Evolutionary conservation across 2,888 invertebrate species (phyloP).

Genomic region (Malachius bipustulatus): DNA sequence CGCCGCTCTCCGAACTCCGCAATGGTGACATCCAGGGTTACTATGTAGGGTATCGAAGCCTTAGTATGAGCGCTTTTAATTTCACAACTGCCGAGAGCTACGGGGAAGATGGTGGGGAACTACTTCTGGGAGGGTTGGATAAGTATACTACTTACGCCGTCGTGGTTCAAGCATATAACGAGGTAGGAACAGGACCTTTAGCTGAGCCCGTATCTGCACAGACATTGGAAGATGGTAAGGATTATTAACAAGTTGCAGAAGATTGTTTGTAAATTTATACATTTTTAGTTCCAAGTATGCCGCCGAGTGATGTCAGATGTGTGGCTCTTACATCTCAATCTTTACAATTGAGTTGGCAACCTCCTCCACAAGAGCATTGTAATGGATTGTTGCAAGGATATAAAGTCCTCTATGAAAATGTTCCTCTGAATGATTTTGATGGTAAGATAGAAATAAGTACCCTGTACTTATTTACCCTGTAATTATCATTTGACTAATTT

Average conservation of each 20-base stretch:
- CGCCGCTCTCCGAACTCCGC: conserved; percentile 54
- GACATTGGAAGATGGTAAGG: conserved; percentile 66
- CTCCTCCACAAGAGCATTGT: conserved; percentile 57
- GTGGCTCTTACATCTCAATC: conserved; percentile 63
- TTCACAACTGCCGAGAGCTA: conserved; percentile 57
- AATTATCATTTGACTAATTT: too few relatives aligned
- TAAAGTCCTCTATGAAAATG: conserved; percentile 55
- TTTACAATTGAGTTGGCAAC: conserved; percentile 69
- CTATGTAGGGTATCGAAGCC: conserved; percentile 54
- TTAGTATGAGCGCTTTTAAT: conserved; percentile 47
- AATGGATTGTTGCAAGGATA: conserved; percentile 70
- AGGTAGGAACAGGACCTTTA: conserved; percentile 59
- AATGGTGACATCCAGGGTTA: conserved; percentile 69
- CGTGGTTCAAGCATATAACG: conserved; percentile 62
- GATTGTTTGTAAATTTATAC: background rate
- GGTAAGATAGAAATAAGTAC: too few relatives aligned
- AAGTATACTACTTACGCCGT: conserved; percentile 57
- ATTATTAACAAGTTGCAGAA: conserved; percentile 21
- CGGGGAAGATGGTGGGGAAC: conserved; percentile 56
- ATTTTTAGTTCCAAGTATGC: conserved; percentile 57
- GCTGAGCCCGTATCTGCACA: conserved; percentile 56
- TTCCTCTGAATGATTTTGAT: too few relatives aligned
- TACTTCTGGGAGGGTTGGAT: conserved; percentile 48
- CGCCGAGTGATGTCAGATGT: conserved; percentile 69
- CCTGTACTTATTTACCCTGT: too few relatives aligned